phyloP scores from a whole-genome alignment of 2,888 invertebrate genomes.

The Scaptomyza polygonia region DNA sequence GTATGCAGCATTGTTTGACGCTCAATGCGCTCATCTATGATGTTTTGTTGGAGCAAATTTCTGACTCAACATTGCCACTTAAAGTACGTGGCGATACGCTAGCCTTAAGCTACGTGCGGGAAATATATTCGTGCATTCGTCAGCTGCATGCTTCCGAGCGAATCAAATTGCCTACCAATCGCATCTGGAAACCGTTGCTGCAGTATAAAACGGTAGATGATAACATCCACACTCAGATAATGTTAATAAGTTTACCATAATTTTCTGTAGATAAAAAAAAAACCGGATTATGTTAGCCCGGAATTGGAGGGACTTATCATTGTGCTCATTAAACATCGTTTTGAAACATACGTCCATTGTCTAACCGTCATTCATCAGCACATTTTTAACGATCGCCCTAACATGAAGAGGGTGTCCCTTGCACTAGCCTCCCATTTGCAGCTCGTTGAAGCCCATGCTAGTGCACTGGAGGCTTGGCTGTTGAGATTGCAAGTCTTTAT shows the following conservation, averaged over 20 bases:
- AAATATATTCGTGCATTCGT: constrained; percentile 53
- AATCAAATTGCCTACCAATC: constrained; percentile 44
- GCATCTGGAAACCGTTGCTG: constrained; percentile 57
- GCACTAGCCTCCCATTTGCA: constrained; percentile 40
- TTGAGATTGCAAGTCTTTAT: constrained; percentile 41
- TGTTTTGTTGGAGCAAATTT: constrained; percentile 24
- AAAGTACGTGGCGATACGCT: constrained; percentile 3
- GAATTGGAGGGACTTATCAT: constrained; percentile 35
- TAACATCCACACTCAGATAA: background rate
- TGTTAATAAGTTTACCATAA: background rate
- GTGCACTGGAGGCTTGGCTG: constrained; percentile 49
- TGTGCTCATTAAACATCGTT: constrained; percentile 34
- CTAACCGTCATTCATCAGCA: constrained; percentile 52
- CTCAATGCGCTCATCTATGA: constrained; percentile 42
- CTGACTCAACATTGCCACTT: background rate
- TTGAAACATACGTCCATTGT: constrained; percentile 38
- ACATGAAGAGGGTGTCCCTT: background rate
- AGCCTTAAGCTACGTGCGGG: constrained; percentile 10
- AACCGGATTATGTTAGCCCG: constrained; percentile 19
- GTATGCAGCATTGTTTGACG: constrained; percentile 7
- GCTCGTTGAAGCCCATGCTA: constrained; percentile 28
- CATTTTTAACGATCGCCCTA: constrained; percentile 22
- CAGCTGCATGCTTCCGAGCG: constrained; percentile 20
- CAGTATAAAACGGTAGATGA: constrained; percentile 48
- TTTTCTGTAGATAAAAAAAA: constrained; percentile 18